phyloP scores from a whole-genome alignment of 2,113 vertebrate genomes.

The Pterocles gutturalis region DNA sequence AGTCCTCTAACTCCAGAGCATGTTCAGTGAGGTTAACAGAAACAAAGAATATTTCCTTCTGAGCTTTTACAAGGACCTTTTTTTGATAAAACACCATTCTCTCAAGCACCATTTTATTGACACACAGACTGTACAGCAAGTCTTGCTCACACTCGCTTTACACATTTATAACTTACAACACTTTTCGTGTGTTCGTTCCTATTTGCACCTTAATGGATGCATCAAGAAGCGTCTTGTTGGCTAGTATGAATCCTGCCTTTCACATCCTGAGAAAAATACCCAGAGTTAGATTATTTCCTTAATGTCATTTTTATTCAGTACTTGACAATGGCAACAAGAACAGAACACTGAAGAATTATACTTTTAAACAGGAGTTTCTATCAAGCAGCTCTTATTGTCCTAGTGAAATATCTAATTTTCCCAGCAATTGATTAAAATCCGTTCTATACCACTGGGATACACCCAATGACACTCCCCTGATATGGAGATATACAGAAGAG shows the following conservation, averaged over 20 bases:
- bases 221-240: background rate
- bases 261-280: background rate
- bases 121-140: no score
- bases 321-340: background rate
- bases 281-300: background rate
- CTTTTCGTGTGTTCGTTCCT: background rate
- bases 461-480: constrained; percentile 49
- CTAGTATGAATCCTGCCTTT: background rate
- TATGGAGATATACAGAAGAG: constrained; percentile 15
- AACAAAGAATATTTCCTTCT: background rate
- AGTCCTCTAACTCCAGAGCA: background rate
- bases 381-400: constrained; percentile 17
- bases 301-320: constrained; percentile 47
- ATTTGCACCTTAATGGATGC: background rate
- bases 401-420: constrained; percentile 49
- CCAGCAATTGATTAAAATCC: constrained; percentile 62
- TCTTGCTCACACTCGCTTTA: background rate
- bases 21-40: background rate
- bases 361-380: constrained; percentile 45
- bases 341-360: constrained; percentile 5
- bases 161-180: background rate
- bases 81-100: background rate
- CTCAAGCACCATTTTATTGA: background rate
- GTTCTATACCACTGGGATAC: constrained; percentile 34
- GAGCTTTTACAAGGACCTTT: background rate